Conservation (phyloP, 2,113 vertebrate species). For the Callithrix jacchus region DNA sequence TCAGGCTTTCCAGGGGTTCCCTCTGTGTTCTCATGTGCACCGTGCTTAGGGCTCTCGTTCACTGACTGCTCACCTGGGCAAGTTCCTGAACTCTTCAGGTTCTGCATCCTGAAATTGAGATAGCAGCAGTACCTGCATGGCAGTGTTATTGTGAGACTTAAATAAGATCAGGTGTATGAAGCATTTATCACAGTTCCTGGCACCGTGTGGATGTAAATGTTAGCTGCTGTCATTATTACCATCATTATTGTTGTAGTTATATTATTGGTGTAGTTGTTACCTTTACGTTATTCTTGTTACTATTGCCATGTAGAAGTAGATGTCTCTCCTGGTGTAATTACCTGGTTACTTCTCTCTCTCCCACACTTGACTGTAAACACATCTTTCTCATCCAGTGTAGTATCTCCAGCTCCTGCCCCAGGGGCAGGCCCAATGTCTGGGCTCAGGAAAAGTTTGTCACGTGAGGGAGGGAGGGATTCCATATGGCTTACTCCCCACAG, state of each 20-base stretch:
- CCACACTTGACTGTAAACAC: background rate
- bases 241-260: accelerated
- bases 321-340: background rate
- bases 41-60: background rate
- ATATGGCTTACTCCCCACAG: background rate
- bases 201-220: background rate
- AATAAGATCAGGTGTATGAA: background rate
- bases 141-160: background rate
- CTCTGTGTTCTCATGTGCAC: background rate
- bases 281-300: accelerated
- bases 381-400: background rate
- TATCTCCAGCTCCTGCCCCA: background rate
- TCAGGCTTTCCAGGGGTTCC: background rate
- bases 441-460: background rate
- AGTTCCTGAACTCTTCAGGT: background rate
- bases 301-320: background rate
- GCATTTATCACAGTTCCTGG: background rate
- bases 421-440: background rate
- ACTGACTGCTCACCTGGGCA: background rate
- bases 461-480: background rate
- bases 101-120: accelerated
- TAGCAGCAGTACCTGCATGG: background rate
- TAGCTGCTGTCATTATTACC: accelerated
- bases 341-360: background rate
- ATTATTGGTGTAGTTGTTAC: accelerated